A percentile compares a stretch with the other conserved stretches of the same genome.
phyloP scores from a whole-genome alignment of 2,888 invertebrate species.

The Agriotes lineatus region DNA sequence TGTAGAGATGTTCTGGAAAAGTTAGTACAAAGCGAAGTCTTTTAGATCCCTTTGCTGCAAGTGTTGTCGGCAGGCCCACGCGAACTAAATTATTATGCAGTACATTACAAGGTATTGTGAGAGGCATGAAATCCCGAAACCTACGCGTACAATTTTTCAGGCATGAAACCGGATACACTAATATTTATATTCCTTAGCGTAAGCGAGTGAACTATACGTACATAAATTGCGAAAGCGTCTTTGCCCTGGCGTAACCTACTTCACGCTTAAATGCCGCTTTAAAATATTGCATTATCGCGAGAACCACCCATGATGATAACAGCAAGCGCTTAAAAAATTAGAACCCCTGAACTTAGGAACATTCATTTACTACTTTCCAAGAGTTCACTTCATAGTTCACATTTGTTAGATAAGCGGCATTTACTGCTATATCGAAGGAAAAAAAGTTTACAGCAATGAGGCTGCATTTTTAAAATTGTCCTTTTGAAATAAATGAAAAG shows the following conservation, averaged over 20 bases:
- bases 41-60: no score
- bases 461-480: no score
- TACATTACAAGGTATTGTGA: not conserved
- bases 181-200: conserved; percentile 10
- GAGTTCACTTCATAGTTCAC: no score
- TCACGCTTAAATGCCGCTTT: conserved; percentile 10
- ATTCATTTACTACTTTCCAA: no score
- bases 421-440: no score
- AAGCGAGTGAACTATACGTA: conserved; percentile 1
- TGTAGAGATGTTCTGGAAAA: no score
- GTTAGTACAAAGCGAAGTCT: no score
- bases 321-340: not conserved
- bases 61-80: not conserved
- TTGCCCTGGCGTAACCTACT: conserved; percentile 8
- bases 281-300: conserved; percentile 4
- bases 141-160: not conserved
- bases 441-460: no score
- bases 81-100: not conserved
- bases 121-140: conserved; percentile 1
- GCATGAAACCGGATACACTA: conserved; percentile 4
- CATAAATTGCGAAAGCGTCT: conserved; percentile 16
- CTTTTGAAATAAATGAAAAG: no score
- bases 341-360: no score
- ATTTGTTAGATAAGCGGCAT: no score
- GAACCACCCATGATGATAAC: conserved; percentile 9